phyloP scores from a whole-genome alignment of 2,113 vertebrate species.

The Chrysemys picta region DNA sequence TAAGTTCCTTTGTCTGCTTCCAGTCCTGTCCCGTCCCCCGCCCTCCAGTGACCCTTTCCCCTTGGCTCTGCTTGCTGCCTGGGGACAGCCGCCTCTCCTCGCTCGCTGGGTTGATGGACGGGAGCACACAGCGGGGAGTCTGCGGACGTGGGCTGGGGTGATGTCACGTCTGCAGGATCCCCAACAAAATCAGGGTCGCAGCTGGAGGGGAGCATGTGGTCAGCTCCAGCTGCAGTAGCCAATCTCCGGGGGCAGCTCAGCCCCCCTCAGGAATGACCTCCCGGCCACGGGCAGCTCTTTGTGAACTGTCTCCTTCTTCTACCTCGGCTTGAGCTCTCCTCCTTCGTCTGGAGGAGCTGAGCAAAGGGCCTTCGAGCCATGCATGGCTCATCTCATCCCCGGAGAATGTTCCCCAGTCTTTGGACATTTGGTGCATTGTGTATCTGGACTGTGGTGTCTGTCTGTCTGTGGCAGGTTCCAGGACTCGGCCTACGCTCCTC shows the following conservation, averaged over 20 bases:
- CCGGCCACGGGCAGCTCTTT: accelerated
- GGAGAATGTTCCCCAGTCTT: not conserved
- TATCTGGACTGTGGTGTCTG: not conserved
- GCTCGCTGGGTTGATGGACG: not conserved
- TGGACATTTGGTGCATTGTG: not conserved
- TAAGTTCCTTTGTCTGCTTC: not conserved
- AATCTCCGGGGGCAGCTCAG: accelerated
- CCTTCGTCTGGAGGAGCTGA: not conserved
- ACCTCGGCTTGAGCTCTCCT: not conserved
- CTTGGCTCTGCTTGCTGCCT: not conserved
- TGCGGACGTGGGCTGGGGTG: slow-evolving; percentile 55
- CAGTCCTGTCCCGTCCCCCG: not conserved
- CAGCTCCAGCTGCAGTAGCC: slow-evolving; percentile 65
- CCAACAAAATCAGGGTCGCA: not conserved
- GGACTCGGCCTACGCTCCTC: not conserved
- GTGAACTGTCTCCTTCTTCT: accelerated
- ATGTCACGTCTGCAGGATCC: slow-evolving; percentile 59
- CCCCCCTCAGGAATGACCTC: not conserved
- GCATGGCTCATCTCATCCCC: not conserved
- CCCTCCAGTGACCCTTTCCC: not conserved
- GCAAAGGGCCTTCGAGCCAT: not conserved
- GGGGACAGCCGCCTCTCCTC: not conserved
- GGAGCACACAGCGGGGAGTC: not conserved
- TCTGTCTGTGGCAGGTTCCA: not conserved
- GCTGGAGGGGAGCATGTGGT: not conserved